Evolutionary conservation across 2,113 vertebrate species (phyloP).

Genomic region (Callaeas wilsoni): DNA sequence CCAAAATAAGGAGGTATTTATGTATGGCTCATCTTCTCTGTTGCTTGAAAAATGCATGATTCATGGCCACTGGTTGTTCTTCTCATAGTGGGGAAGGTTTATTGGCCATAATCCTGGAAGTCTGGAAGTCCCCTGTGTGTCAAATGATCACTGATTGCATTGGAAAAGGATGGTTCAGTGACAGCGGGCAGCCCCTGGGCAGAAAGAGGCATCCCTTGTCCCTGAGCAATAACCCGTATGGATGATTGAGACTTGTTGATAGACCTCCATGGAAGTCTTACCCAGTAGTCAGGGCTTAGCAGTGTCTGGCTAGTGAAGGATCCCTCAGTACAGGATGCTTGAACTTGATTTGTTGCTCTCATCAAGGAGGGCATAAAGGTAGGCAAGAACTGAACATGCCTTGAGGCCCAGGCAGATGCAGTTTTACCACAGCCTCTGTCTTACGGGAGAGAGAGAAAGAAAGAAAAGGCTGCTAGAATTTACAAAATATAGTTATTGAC

Average conservation of each 20-base stretch:
- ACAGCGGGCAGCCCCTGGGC: neutral
- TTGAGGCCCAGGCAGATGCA: neutral
- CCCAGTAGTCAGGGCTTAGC: neutral
- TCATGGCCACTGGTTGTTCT: neutral
- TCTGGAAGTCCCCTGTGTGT: neutral
- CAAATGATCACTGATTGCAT: neutral
- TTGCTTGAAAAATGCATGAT: neutral
- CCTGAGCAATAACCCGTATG: neutral
- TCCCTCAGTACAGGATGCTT: neutral
- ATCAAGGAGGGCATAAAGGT: conserved; percentile 5
- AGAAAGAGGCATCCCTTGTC: conserved; percentile 9
- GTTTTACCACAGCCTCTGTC: neutral
- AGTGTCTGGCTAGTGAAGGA: neutral
- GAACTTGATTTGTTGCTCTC: conserved; percentile 16
- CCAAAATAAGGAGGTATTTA: neutral
- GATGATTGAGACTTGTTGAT: conserved; percentile 52
- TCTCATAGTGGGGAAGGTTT: neutral
- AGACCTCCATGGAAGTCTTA: conserved; percentile 6
- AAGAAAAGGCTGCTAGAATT: neutral
- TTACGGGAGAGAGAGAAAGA: neutral
- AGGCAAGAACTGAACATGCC: neutral
- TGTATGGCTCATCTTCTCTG: neutral
- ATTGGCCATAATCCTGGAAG: neutral
- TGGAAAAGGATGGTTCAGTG: conserved; percentile 11
- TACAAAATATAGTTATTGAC: neutral